Evolutionary conservation across 2,888 invertebrate species (phyloP).

Genomic region (Calliphora vomitoria): DNA sequence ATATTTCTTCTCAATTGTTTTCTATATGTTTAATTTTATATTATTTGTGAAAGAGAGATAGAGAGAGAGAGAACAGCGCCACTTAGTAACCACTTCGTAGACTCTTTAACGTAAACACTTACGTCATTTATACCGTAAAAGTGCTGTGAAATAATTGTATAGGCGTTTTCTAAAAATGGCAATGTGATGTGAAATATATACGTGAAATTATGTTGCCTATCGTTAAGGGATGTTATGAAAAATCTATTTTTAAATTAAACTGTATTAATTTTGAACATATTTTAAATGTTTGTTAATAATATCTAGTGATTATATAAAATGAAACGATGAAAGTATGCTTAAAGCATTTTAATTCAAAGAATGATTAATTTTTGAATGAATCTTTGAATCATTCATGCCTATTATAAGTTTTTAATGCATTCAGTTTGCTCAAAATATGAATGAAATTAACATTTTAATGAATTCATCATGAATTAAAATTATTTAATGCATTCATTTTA

Average conservation of each 20-base stretch:
- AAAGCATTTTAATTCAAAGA: no score
- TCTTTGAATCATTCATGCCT: no score
- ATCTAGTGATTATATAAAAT: no score
- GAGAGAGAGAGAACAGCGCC: constrained; percentile 10
- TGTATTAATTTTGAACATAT: not conserved
- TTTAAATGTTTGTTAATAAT: no score
- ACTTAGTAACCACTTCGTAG: not conserved
- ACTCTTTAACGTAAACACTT: constrained; percentile 15
- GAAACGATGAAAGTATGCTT: no score
- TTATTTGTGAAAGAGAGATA: not conserved
- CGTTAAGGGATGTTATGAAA: not conserved
- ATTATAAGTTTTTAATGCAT: no score
- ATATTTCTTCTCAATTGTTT: constrained; percentile 1
- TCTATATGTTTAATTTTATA: not conserved
- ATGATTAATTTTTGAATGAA: no score
- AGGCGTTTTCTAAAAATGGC: not conserved
- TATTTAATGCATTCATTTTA: no score
- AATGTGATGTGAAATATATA: not conserved
- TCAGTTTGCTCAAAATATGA: no score
- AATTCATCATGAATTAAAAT: no score
- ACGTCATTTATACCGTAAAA: constrained; percentile 64
- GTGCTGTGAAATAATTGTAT: constrained; percentile 25
- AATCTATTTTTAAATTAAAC: not conserved
- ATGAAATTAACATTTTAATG: no score
- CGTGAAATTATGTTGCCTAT: constrained; percentile 41